A percentile compares a stretch with the other conserved stretches of the same genome.
Evolutionary conservation across 2,113 vertebrate species (phyloP).

Genomic region (Poeciliopsis retropinna): DNA sequence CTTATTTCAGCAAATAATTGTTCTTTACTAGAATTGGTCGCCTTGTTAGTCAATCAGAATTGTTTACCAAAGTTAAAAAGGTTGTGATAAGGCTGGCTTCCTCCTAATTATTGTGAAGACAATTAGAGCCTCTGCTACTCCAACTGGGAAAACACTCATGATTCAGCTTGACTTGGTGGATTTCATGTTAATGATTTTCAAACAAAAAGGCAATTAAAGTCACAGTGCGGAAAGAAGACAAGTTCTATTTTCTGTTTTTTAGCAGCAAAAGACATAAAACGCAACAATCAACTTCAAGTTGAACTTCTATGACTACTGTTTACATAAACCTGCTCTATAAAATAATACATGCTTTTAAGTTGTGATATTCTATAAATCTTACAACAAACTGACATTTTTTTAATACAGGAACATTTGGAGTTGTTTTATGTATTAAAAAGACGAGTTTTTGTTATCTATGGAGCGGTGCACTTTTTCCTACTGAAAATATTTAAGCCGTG

Average conservation of each 20-base stretch:
- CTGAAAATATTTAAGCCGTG: too few species aligned
- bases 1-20: background rate
- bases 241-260: conserved; percentile 33
- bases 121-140: conserved; percentile 6
- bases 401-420: too few species aligned
- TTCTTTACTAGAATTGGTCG: conserved; percentile 4
- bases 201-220: conserved; percentile 44
- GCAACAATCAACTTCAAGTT: background rate
- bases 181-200: conserved; percentile 33
- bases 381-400: too few species aligned
- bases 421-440: too few species aligned
- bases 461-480: too few species aligned
- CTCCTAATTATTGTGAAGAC: conserved; percentile 10
- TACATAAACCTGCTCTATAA: too few species aligned
- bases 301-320: too few species aligned
- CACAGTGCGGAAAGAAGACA: conserved; percentile 22
- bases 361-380: too few species aligned
- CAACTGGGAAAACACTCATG: conserved; percentile 11
- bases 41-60: conserved; percentile 11
- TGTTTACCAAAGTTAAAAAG: background rate
- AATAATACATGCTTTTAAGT: too few species aligned
- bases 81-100: background rate
- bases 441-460: too few species aligned
- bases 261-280: conserved; percentile 5
- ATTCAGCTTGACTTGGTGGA: conserved; percentile 15